Conservation (phyloP, 2,113 vertebrate genomes). For the Thunnus maccoyii region DNA sequence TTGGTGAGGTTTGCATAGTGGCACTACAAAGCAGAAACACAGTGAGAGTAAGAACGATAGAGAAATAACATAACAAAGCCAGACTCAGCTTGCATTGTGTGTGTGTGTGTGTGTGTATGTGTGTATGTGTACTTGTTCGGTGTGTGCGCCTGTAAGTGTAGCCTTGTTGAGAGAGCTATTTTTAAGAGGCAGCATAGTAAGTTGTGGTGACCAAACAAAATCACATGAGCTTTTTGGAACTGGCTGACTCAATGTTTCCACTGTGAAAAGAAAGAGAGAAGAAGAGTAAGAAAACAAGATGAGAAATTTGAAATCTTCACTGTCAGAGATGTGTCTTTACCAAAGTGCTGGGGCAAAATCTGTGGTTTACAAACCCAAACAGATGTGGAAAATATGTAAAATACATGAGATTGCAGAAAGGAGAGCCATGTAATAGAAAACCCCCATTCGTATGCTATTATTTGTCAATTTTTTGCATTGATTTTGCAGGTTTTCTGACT, state of each 20-base stretch:
- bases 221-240: conserved; percentile 71
- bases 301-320: conserved; percentile 17
- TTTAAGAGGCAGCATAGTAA: conserved; percentile 72
- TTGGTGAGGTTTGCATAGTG: conserved; percentile 14
- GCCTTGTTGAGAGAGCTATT: conserved; percentile 74
- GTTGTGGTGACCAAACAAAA: conserved; percentile 77
- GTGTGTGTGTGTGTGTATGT: not conserved
- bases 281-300: conserved; percentile 37
- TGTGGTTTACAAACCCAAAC: not conserved
- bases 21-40: not conserved
- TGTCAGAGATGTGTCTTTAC: not conserved
- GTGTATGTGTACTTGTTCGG: conserved; percentile 26
- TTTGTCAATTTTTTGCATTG: not conserved
- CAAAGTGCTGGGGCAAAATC: not conserved
- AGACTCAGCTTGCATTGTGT: conserved; percentile 9
- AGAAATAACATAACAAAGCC: conserved; percentile 24
- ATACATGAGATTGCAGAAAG: too few species aligned
- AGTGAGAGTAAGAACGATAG: conserved; percentile 14
- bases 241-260: conserved; percentile 71
- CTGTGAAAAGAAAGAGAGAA: conserved; percentile 48
- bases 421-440: too few species aligned
- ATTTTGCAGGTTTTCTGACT: not conserved
- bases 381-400: not conserved
- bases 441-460: too few species aligned
- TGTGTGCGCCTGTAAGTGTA: conserved; percentile 48